Conservation (phyloP, 1,140 invertebrate species). For the Heliconius nattereri region DNA sequence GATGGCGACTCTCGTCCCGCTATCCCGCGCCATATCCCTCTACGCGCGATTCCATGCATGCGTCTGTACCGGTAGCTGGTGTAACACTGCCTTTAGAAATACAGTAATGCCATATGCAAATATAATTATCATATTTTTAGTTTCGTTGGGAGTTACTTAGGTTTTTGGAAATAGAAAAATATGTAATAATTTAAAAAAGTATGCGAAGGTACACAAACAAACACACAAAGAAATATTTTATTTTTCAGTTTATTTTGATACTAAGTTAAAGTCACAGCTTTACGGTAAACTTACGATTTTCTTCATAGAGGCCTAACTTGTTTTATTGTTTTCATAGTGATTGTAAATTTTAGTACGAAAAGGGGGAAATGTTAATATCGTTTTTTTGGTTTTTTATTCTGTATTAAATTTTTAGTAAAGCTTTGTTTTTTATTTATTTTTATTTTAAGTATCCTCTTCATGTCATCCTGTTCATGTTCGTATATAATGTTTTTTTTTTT, state of each 20-base stretch:
- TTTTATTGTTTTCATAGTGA: not conserved
- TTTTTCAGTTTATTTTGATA: too few species aligned
- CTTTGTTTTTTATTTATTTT: not conserved
- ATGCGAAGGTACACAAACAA: too few species aligned
- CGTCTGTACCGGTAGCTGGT: slow-evolving; percentile 62
- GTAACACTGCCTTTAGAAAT: slow-evolving; percentile 42
- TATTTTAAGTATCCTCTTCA: not conserved
- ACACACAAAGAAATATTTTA: too few species aligned
- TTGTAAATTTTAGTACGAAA: not conserved
- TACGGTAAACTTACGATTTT: too few species aligned
- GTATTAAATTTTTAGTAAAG: not conserved
- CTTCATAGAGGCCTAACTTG: too few species aligned
- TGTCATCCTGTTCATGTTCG: too few species aligned
- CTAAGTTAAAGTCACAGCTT: too few species aligned
- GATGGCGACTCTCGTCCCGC: slow-evolving; percentile 59
- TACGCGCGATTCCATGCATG: slow-evolving; percentile 69
- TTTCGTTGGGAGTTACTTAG: not conserved
- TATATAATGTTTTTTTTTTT: too few species aligned
- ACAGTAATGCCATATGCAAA: not conserved
- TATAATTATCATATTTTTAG: not conserved
- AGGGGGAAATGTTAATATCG: not conserved
- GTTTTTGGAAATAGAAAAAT: not conserved
- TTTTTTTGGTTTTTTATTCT: not conserved
- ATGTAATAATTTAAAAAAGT: too few species aligned
- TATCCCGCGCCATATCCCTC: slow-evolving; percentile 61